Evolutionary conservation across 30 jellyfish, hydroid and myxozoan species (phyloP), one percentile per base, ranked within the genome.

Genomic region (Nemopilema nomurai): DNA sequence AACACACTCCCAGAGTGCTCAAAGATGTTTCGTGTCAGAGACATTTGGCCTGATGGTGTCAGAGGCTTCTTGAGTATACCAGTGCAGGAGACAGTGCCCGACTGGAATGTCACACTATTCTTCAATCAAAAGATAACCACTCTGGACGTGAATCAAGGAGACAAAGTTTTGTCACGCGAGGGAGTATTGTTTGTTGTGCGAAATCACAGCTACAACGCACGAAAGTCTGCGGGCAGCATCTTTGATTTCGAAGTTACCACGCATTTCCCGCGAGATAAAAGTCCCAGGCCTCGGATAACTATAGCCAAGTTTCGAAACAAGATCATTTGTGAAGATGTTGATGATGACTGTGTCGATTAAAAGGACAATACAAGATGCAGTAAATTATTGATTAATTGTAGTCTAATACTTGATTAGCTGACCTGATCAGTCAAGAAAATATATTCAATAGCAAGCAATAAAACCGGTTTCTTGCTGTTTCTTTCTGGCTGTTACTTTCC

Each of bases 31-130:
- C 49, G 22, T 23, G 20, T 53, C 6, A 4, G 41, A 28, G 57
- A 79, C 28, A 1, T 50, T 16, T 86, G 95, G 95, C 89, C 89
- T 27, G 89, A 86, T 69, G 95, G 95, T 51, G 82, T 74, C 25
- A 67, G 76, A 51, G 95, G 95, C 21, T 32, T 29, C 62, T 27
- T 86, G 29, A 66, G 32, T 17, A 70, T 86, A 49, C 95, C 90
- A 3, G 49, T 86, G 74, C 67, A 50, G n/a, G 53, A 30, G n/a
- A 51, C 18, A 1, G 87, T 64, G 28, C 23, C 76, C 8, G 89
- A 89, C 18, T 86, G 95, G 95, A 84, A 84, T 29, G 57, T 84
- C 4, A 84, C 93, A 8, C 70, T 84, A 29, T 49, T 17, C 29
- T 84, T 29, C 50, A 67, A 41, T 74, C 67, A 49, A 49, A 25